These are phyloP conservation scores for Otolemur crassicaudatus DNA, from an alignment of 2,797 vertebrate species.

Conservation along the genomic window DNA sequence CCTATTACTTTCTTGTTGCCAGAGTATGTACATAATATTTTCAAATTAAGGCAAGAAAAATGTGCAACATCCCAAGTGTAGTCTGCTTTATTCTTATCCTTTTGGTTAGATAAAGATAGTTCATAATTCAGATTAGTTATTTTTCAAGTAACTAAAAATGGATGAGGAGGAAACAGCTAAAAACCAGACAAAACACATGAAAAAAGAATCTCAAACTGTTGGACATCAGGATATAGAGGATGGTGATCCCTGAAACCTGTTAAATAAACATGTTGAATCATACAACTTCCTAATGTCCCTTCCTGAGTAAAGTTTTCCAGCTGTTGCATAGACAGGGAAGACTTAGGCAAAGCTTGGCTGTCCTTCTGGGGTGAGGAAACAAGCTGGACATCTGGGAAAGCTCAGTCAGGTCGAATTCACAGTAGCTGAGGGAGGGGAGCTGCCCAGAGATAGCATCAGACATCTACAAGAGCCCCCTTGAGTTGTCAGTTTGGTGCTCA, in stretches of 20 bases:
- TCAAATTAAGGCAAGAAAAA: background rate
- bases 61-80: background rate
- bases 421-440: background rate
- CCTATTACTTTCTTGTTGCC: background rate
- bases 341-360: background rate
- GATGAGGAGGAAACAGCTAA: background rate
- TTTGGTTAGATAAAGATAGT: background rate
- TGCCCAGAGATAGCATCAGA: background rate
- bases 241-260: background rate
- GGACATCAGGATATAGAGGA: background rate
- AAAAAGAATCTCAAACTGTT: background rate
- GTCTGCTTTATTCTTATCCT: background rate
- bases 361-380: background rate
- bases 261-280: background rate
- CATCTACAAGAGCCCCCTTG: fast-evolving
- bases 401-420: background rate
- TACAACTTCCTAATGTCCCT: background rate
- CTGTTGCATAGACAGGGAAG: fast-evolving
- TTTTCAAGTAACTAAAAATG: background rate
- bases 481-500: background rate
- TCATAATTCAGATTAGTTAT: background rate
- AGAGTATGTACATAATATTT: background rate
- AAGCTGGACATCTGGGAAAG: background rate
- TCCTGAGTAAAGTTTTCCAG: background rate
- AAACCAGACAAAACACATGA: background rate